Evolutionary conservation across 2,113 vertebrate genomes (phyloP).

Genomic region (Lathamus discolor): DNA sequence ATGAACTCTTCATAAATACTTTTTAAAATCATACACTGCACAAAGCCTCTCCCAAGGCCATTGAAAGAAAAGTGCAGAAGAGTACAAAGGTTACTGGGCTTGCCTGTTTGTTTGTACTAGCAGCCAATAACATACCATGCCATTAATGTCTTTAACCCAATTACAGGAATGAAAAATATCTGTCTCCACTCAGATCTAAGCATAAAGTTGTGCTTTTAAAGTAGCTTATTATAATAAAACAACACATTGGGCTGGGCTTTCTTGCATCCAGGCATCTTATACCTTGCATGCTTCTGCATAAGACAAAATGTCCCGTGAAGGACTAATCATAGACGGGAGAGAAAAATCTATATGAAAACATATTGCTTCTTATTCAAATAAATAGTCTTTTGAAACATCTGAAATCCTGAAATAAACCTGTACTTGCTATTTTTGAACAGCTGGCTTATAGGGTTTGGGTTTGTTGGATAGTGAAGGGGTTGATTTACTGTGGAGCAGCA

Average conservation of each 20-base stretch:
- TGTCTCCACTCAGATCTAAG: background rate
- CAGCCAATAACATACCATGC: background rate
- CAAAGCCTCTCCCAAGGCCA: background rate
- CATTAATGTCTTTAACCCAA: background rate
- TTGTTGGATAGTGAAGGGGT: background rate
- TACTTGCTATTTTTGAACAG: background rate
- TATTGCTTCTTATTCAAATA: background rate
- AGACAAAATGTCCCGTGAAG: background rate
- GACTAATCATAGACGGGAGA: background rate
- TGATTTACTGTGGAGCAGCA: background rate
- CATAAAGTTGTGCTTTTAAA: background rate
- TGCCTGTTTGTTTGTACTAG: background rate
- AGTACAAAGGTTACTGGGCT: background rate
- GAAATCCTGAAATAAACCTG: background rate
- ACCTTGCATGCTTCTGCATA: background rate
- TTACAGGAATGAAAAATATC: background rate
- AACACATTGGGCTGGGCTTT: background rate
- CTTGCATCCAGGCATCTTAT: background rate
- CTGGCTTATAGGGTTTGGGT: background rate
- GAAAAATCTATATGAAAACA: background rate
- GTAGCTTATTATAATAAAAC: background rate
- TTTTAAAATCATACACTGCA: background rate
- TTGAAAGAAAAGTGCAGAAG: background rate
- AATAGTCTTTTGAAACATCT: background rate
- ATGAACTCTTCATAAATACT: background rate